Evolutionary conservation across 2,888 invertebrate species (phyloP), one percentile per base, ranked within the genome.

Genomic region (Eupithecia inturbata): DNA sequence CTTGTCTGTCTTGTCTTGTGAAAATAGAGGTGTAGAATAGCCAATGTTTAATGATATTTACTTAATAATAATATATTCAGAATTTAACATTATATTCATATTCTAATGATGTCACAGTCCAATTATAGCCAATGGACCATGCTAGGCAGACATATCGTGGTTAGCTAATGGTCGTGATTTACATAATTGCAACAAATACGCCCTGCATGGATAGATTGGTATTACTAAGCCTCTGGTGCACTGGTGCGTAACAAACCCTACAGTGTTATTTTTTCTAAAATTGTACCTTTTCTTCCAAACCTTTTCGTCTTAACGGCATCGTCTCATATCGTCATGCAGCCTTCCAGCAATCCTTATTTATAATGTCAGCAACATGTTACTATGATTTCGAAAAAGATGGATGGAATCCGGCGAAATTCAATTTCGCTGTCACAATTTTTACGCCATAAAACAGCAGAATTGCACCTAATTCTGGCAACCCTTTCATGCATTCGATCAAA

Each of bases 61-160:
- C 39, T 1, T 39, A 41, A 4, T 41, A 16, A 7, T 36, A 4
- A 14, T 45, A n/a, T 19, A 45, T 45, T 45, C 14, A 45, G 16
- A 19, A 45, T 45, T 19, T 3, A 19, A 41, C 5, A 41, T 62
- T 19, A 62, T 60, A 14, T 72, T 71, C 49, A 57, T 74, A 49
- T 72, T 49, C 62, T 73, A 74, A 76, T 74, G 73, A 72, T 45
- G 82, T 82, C 79, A 83, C 82, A 81, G 82, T 81, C 45, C 78
- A 81, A 82, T 82, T 79, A 80, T 74, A 80, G 77, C 78, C 73
- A 85, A 84, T 79, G 81, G 33, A 2, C 62, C 62, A 62, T 49
- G 28, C 12, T 33, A 33, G 62, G 33, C 31, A 49, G 49, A n/a
- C 49, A 7, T 49, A 49, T 62, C 69, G 70, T 57, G 72, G 67